phyloP scores from a whole-genome alignment of 2,113 vertebrate genomes.

The Pelobates fuscus region DNA sequence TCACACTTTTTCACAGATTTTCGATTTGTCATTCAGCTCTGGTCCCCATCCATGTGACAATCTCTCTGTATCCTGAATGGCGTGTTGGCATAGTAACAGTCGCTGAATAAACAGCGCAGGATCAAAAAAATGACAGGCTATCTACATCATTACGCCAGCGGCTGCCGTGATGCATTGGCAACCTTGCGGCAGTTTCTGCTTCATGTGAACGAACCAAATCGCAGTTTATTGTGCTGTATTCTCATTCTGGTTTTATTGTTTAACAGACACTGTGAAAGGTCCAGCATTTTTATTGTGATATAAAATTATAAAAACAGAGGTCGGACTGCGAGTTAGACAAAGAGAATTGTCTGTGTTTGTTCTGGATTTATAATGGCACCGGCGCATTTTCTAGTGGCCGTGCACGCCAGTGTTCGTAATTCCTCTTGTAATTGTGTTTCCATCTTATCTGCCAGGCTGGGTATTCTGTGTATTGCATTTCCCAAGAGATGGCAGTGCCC shows the following conservation, averaged over 20 bases:
- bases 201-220: not conserved
- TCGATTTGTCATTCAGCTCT: no score
- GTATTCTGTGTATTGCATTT: no score
- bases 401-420: not conserved
- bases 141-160: no score
- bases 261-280: not conserved
- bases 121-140: no score
- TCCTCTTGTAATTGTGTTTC: slow-evolving; percentile 3
- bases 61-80: no score
- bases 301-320: not conserved
- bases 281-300: not conserved
- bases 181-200: not conserved
- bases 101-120: no score
- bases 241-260: not conserved
- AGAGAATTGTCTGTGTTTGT: slow-evolving; percentile 2
- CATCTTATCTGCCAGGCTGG: not conserved
- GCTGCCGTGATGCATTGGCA: no score
- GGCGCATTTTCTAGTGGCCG: not conserved
- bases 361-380: slow-evolving; percentile 1
- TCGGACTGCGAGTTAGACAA: not conserved
- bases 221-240: not conserved
- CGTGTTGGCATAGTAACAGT: no score
- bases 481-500: no score
- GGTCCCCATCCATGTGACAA: no score
- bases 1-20: no score